phyloP scores from a whole-genome alignment of 2,888 invertebrate genomes.

The Erynnis tages region DNA sequence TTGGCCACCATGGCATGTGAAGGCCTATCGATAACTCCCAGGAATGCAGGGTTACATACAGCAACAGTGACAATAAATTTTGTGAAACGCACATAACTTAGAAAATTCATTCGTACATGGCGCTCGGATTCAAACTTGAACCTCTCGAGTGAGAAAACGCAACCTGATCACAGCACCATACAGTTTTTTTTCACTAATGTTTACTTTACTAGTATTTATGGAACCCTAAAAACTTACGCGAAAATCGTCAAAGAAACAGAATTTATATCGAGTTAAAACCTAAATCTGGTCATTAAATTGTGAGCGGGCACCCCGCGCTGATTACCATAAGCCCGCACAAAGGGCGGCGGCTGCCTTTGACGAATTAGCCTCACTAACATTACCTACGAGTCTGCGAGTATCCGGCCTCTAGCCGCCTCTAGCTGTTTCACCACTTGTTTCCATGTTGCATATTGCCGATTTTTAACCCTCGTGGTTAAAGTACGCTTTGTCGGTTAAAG shows the following conservation, averaged over 20 bases:
- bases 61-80: no score
- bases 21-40: no score
- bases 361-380: constrained; percentile 72
- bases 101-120: no score
- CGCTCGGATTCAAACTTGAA: no score
- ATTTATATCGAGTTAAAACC: constrained; percentile 27
- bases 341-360: constrained; percentile 71
- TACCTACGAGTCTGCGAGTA: constrained; percentile 46
- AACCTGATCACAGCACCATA: no score
- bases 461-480: constrained; percentile 27
- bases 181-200: no score
- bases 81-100: no score
- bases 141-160: no score
- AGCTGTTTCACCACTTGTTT: constrained; percentile 27
- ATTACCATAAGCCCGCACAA: constrained; percentile 77
- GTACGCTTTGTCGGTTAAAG: constrained; percentile 25
- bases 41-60: no score
- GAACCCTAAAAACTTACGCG: no score
- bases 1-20: no score
- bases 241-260: constrained; percentile 7
- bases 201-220: no score
- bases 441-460: constrained; percentile 32
- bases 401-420: constrained; percentile 24
- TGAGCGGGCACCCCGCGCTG: constrained; percentile 53
- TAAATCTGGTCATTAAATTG: constrained; percentile 60